These are phyloP conservation scores for Trichechus manatus DNA, from an alignment of 2,113 vertebrate species.

Conservation along the genomic window DNA sequence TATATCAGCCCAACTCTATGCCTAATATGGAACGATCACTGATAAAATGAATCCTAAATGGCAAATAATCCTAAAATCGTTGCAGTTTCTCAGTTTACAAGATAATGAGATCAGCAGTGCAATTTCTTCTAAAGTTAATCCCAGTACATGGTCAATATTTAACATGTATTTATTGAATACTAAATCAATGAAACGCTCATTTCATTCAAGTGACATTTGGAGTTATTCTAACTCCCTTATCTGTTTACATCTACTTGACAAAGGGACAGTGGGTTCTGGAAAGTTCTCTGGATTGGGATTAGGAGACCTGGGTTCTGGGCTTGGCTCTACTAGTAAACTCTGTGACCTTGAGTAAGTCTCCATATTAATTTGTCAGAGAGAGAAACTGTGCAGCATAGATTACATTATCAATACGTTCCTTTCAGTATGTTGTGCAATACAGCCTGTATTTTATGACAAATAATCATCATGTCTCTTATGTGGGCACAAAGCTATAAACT, in stretches of 20 bases:
- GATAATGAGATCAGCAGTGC: not conserved
- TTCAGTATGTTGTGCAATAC: slow-evolving; percentile 12
- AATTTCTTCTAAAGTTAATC: slow-evolving; percentile 49
- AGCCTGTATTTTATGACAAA: slow-evolving; percentile 41
- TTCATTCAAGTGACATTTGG: slow-evolving; percentile 45
- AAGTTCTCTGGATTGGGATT: slow-evolving; percentile 32
- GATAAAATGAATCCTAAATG: slow-evolving; percentile 51
- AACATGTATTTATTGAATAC: slow-evolving; percentile 40
- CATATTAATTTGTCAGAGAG: not conserved
- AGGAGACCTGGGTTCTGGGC: not conserved
- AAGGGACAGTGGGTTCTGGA: not conserved
- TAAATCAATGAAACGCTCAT: slow-evolving; percentile 52
- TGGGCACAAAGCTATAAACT: slow-evolving; percentile 43
- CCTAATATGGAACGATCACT: slow-evolving; percentile 50
- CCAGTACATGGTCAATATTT: slow-evolving; percentile 10
- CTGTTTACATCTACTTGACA: slow-evolving; percentile 12
- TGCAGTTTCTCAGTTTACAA: slow-evolving; percentile 24
- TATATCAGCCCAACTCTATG: not conserved
- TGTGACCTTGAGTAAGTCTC: slow-evolving; percentile 17
- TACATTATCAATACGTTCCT: not conserved
- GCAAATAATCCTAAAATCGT: slow-evolving; percentile 24
- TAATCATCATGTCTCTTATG: slow-evolving; percentile 26
- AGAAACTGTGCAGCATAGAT: not conserved
- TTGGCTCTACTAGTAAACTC: slow-evolving; percentile 35
- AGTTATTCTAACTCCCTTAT: slow-evolving; percentile 47